phyloP scores from a whole-genome alignment of 2,113 vertebrate genomes.

The Sphaerodactylus townsendi region DNA sequence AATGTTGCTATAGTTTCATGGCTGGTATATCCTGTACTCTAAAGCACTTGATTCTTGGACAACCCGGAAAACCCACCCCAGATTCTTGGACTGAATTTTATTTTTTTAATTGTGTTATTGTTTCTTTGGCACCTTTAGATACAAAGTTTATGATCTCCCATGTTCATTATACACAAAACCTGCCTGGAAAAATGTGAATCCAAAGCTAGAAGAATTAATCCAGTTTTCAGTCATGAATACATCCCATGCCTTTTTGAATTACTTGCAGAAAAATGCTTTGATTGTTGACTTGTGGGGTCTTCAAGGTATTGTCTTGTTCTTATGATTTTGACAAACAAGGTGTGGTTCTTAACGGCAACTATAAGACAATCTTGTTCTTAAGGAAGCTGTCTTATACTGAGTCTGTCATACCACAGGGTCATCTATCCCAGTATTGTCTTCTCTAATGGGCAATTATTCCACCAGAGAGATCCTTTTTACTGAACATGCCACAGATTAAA shows the following conservation, averaged over 20 bases:
- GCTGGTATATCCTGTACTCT: background rate
- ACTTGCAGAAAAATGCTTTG: conserved; percentile 87
- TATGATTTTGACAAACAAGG: background rate
- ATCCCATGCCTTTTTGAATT: conserved; percentile 79
- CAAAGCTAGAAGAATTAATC: conserved; percentile 78
- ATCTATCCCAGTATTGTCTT: background rate
- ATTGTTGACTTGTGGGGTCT: conserved; percentile 89
- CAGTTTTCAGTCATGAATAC: conserved; percentile 77
- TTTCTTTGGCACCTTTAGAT: conserved; percentile 68
- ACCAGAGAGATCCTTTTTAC: background rate
- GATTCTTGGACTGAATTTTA: background rate
- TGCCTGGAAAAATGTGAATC: conserved; percentile 82
- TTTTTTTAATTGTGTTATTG: conserved; percentile 6
- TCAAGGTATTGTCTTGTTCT: conserved; percentile 76
- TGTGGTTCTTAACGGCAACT: background rate
- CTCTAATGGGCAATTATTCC: background rate
- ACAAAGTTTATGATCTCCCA: conserved; percentile 80
- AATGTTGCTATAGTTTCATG: background rate
- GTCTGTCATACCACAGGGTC: no score
- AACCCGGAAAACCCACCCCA: no score
- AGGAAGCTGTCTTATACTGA: background rate
- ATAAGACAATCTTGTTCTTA: background rate
- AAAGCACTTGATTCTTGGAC: background rate
- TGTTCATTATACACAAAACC: conserved; percentile 79
- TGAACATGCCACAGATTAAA: background rate